Evolutionary conservation across 2,888 invertebrate species (phyloP).

Genomic region (Lasioglossum figueresi): DNA sequence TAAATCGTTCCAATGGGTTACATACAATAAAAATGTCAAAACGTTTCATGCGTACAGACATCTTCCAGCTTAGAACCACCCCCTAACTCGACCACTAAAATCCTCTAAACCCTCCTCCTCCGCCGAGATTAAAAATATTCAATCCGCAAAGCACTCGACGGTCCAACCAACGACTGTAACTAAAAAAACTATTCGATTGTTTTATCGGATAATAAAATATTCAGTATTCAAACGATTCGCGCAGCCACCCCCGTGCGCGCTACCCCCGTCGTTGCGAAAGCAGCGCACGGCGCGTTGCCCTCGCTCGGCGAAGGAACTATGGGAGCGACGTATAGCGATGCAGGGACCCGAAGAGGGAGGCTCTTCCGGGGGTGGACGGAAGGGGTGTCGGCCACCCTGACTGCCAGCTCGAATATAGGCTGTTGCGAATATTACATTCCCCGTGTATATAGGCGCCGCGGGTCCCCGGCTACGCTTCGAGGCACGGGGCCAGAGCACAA

Average conservation of each 20-base stretch:
- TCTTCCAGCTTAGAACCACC: neutral
- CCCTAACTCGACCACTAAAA: neutral
- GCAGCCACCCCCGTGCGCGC: neutral
- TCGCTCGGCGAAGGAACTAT: conserved; percentile 41
- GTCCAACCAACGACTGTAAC: neutral
- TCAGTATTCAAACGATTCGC: neutral
- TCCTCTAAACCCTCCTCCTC: neutral
- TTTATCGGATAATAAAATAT: neutral
- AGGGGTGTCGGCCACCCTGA: conserved; percentile 65
- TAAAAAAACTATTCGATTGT: neutral
- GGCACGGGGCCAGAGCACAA: conserved; percentile 74
- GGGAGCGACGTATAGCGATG: conserved; percentile 24
- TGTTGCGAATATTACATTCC: conserved; percentile 84
- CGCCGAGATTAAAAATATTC: neutral
- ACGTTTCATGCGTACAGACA: neutral
- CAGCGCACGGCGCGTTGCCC: conserved; percentile 45
- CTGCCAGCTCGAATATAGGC: conserved; percentile 76
- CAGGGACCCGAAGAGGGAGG: conserved; percentile 32
- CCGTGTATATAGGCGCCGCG: conserved; percentile 76
- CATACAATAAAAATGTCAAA: neutral
- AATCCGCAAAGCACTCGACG: neutral
- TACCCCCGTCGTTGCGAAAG: neutral
- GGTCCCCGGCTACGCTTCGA: conserved; percentile 69
- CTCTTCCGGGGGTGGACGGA: conserved; percentile 37
- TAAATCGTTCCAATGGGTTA: neutral